phyloP scores from a whole-genome alignment of 2,113 vertebrate species.

The Crypturellus undulatus region DNA sequence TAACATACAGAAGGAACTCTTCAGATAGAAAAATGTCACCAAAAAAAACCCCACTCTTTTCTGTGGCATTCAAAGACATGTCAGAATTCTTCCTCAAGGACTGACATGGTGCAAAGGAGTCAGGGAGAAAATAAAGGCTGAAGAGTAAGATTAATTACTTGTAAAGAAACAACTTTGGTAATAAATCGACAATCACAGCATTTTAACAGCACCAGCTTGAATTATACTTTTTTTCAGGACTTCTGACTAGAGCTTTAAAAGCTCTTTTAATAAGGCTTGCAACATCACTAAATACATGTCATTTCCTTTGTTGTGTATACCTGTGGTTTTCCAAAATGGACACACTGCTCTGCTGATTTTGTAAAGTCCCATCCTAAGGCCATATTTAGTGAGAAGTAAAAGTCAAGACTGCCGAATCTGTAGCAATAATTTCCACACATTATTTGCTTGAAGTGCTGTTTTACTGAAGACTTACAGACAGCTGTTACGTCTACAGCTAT shows the following conservation, averaged over 20 bases:
- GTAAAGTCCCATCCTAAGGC: not conserved
- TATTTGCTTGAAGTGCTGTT: not conserved
- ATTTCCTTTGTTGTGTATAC: not conserved
- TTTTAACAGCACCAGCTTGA: not conserved
- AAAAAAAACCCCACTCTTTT: not conserved
- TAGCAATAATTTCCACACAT: not conserved
- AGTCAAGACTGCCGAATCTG: not conserved
- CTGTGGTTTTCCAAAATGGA: not conserved
- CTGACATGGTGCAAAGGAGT: not conserved
- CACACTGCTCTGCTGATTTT: not conserved
- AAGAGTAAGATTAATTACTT: not conserved
- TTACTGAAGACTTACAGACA: not conserved
- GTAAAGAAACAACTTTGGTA: not conserved
- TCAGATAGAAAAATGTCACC: not conserved
- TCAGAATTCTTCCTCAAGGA: not conserved
- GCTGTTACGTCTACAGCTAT: not conserved
- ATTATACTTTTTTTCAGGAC: not conserved
- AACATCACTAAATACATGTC: not conserved
- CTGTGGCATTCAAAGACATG: not conserved
- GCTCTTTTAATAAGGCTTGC: not conserved
- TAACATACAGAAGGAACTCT: not conserved
- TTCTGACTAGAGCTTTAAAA: not conserved
- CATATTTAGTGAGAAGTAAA: not conserved
- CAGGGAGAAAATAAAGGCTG: not conserved
- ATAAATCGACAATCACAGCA: not conserved